Evolutionary conservation across 2,797 vertebrate genomes (phyloP).

Genomic region (Picus viridis): DNA sequence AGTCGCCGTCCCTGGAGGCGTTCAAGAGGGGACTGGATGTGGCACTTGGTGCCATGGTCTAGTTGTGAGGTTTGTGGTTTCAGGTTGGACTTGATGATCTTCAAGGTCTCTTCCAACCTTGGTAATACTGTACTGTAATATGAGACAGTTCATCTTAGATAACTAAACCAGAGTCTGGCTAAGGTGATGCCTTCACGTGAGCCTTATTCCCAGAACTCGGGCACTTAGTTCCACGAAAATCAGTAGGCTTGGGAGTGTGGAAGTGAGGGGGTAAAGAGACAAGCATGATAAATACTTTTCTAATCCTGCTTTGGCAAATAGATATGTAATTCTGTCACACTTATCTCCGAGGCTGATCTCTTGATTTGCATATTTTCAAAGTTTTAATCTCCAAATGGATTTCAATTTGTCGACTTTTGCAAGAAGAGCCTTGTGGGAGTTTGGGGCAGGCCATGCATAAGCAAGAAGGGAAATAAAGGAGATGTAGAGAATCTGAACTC

Average conservation of each 20-base stretch:
- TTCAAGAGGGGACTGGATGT: too few relatives aligned
- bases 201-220: conserved; percentile 41
- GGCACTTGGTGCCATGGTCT: too few relatives aligned
- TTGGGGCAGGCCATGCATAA: conserved; percentile 34
- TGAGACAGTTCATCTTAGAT: background rate
- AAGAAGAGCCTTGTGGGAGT: conserved; percentile 27
- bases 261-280: conserved; percentile 24
- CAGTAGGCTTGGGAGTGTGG: conserved; percentile 21
- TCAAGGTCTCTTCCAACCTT: too few relatives aligned
- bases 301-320: conserved; percentile 29
- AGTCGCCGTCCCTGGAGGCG: too few relatives aligned
- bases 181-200: conserved; percentile 25
- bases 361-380: conserved; percentile 51
- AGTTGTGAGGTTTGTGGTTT: too few relatives aligned
- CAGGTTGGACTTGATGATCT: too few relatives aligned
- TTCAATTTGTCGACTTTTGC: conserved; percentile 66
- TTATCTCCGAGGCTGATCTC: conserved; percentile 45
- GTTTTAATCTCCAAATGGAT: conserved; percentile 63
- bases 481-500: background rate
- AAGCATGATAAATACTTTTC: conserved; percentile 54
- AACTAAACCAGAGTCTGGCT: conserved; percentile 40
- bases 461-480: conserved; percentile 35
- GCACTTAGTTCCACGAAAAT: conserved; percentile 60
- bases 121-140: too few relatives aligned
- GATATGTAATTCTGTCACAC: conserved; percentile 46